phyloP scores from a whole-genome alignment of 2,113 vertebrate genomes.

The Mustela lutreola region DNA sequence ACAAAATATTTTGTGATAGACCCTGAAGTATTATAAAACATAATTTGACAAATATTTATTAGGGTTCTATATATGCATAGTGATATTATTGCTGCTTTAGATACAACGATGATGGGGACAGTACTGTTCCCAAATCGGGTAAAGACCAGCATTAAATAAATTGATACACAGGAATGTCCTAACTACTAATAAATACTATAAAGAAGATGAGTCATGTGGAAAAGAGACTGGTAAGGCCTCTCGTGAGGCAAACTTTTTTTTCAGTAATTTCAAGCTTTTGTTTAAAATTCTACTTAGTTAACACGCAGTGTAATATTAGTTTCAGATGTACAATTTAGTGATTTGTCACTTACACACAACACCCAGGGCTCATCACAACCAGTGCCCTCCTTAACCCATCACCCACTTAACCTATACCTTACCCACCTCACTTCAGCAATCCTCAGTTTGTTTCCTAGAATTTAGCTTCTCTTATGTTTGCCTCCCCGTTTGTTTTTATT shows the following conservation, averaged over 20 bases:
- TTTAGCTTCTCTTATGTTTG: neutral
- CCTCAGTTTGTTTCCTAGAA: neutral
- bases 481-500: neutral
- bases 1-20: neutral
- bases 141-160: neutral
- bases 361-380: neutral
- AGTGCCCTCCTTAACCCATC: neutral
- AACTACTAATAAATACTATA: neutral
- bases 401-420: neutral
- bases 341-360: neutral
- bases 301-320: neutral
- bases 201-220: neutral
- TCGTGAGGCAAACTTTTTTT: neutral
- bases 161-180: neutral
- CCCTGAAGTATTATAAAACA: neutral
- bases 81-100: neutral
- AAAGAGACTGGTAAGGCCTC: neutral
- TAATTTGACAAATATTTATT: neutral
- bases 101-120: neutral
- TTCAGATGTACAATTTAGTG: neutral
- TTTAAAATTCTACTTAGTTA: neutral
- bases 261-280: neutral
- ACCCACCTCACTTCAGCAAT: neutral
- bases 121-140: too few species aligned
- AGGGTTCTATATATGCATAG: neutral